Evolutionary conservation across 1,140 invertebrate genomes (phyloP), one percentile per base, ranked within the genome.

Genomic region (Elymnias hypermnestra): DNA sequence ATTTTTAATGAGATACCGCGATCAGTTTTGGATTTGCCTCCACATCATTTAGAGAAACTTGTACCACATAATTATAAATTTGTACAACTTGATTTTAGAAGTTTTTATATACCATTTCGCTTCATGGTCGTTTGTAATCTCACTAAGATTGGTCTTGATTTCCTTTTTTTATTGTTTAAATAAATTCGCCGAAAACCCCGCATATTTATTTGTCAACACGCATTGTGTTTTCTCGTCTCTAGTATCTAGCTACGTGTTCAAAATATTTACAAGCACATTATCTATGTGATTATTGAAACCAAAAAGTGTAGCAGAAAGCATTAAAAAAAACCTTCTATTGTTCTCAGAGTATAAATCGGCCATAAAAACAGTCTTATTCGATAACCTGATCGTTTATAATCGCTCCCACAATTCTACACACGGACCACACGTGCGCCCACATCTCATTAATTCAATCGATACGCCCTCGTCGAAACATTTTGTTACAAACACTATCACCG

Each of bases 361-460:
- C 31, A 67, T 78, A 70, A 78, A 48, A 69, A 55, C 47, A 59
- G 64, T 52, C 62, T 68, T 70, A 56, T 57, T 67, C 61, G 63
- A 73, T 77, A 75, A 72, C 57, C 41, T 38, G 63, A 41, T 57
- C 63, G 63, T 81, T 83, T 74, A 64, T 63, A 73, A 65, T 62
- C 65, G 38, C 51, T 56, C 64, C 57, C 52, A 67, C 63, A 53
- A 68, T 64, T 63, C 59, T 21, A 63, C 61, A 63, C 65, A 61
- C 65, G 67, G 79, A 82, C 81, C 81, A 77, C 76, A 77, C 81
- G 72, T 70, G 70, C 60, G 71, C 67, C 67, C 72, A 69, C 75
- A 82, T 84, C 71, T 72, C 66, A 82, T 84, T 84, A 84, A 84
- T 81, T 79, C 81, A 68, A 77, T 72, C 68, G 72, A 77, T 77